Evolutionary conservation across 2,888 invertebrate species (phyloP).

Genomic region (Tachina grossa): DNA sequence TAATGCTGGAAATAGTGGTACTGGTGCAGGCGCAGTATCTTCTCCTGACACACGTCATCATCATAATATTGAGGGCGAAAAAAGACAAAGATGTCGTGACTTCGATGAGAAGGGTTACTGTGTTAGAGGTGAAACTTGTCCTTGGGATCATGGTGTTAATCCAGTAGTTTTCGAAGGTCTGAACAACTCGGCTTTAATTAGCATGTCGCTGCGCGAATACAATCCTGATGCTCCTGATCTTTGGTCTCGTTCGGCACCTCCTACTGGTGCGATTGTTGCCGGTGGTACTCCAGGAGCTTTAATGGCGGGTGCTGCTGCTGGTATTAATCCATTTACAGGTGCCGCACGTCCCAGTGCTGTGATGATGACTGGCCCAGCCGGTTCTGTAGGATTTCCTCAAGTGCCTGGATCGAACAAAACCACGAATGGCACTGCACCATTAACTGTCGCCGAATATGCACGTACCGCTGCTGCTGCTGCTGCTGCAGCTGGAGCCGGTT

Average conservation of each 20-base stretch:
- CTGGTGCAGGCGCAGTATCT: slow-evolving; percentile 70
- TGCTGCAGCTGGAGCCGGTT: slow-evolving; percentile 77
- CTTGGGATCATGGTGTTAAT: slow-evolving; percentile 98
- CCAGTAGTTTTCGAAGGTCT: slow-evolving; percentile 97
- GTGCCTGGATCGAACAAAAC: slow-evolving; percentile 70
- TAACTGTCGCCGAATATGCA: slow-evolving; percentile 76
- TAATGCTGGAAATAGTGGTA: slow-evolving; percentile 63
- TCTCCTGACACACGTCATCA: slow-evolving; percentile 77
- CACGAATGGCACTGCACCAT: slow-evolving; percentile 74
- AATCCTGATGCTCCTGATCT: slow-evolving; percentile 93
- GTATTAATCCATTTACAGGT: slow-evolving; percentile 80
- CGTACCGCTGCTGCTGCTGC: slow-evolving; percentile 75
- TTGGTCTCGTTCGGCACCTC: slow-evolving; percentile 82
- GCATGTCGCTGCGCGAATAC: slow-evolving; percentile 85
- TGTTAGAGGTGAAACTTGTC: slow-evolving; percentile 97
- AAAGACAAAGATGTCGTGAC: slow-evolving; percentile 91
- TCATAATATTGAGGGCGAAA: slow-evolving; percentile 74
- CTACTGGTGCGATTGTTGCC: slow-evolving; percentile 71
- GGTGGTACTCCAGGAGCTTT: slow-evolving; percentile 67
- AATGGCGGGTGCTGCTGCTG: slow-evolving; percentile 73
- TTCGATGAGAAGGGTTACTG: slow-evolving; percentile 98
- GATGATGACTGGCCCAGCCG: slow-evolving; percentile 73
- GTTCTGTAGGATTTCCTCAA: slow-evolving; percentile 72
- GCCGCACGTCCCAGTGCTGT: slow-evolving; percentile 78
- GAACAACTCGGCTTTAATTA: slow-evolving; percentile 82